These are phyloP conservation scores for Spodoptera littoralis DNA, from an alignment of 2,888 invertebrate species.

Conservation along the genomic window DNA sequence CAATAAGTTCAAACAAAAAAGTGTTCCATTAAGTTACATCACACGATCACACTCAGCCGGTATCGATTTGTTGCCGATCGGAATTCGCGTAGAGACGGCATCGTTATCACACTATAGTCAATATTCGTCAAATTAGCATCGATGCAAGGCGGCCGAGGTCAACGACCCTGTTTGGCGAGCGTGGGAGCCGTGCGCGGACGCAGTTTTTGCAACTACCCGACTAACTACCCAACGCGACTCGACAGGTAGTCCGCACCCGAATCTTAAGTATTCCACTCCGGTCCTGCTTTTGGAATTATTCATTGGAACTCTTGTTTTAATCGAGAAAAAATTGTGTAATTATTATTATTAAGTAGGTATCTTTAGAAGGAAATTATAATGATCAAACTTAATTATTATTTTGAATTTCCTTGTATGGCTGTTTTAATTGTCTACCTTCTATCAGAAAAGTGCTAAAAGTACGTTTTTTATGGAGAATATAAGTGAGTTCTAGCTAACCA, in stretches of 20 bases:
- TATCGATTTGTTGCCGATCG: slow-evolving; percentile 50
- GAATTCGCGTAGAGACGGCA: slow-evolving; percentile 55
- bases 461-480: no score
- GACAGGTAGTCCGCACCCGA: slow-evolving; percentile 68
- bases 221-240: slow-evolving; percentile 54
- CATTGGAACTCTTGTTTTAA: slow-evolving; percentile 44
- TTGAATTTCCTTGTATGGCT: no score
- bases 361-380: no score
- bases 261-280: slow-evolving; percentile 58
- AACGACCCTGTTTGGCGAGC: slow-evolving; percentile 74
- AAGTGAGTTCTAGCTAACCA: no score
- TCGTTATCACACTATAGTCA: slow-evolving; percentile 61
- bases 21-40: not conserved
- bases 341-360: not conserved
- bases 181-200: slow-evolving; percentile 78
- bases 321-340: slow-evolving; percentile 6
- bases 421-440: no score
- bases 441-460: no score
- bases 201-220: slow-evolving; percentile 80
- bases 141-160: slow-evolving; percentile 76
- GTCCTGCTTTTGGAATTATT: slow-evolving; percentile 53
- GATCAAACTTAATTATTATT: no score
- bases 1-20: slow-evolving; percentile 11
- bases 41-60: slow-evolving; percentile 38
- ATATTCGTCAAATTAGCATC: slow-evolving; percentile 84